Evolutionary conservation across 2,113 vertebrate genomes (phyloP).

Genomic region (Brienomyrus longianalis): DNA sequence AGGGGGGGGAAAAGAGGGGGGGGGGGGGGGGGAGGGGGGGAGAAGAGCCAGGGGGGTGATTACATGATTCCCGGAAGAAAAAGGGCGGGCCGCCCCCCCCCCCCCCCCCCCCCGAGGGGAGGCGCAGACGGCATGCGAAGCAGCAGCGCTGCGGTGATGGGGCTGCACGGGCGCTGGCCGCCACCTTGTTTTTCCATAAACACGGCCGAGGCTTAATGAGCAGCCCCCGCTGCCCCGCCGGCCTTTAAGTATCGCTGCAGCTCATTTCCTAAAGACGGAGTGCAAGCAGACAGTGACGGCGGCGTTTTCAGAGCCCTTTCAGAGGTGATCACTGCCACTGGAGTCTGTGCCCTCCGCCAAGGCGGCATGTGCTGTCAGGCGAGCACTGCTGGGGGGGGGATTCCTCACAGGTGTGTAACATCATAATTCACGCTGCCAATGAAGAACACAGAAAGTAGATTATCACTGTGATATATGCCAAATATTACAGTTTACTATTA

Average conservation of each 20-base stretch:
- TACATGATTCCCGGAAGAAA: conserved; percentile 8
- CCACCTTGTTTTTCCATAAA: neutral
- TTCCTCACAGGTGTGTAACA: neutral
- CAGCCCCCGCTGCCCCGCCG: neutral
- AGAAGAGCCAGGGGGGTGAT: conserved; percentile 35
- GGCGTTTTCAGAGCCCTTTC: neutral
- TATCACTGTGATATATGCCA: neutral
- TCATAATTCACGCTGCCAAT: neutral
- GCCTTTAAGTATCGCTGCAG: neutral
- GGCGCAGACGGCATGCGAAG: neutral
- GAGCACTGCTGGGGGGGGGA: neutral
- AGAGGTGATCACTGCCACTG: neutral
- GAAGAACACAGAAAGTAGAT: neutral
- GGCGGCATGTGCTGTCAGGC: neutral
- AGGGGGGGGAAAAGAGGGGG: too few relatives aligned
- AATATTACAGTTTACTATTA: neutral
- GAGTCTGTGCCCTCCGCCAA: neutral
- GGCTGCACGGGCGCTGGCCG: neutral
- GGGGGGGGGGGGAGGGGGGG: neutral
- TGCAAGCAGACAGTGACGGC: neutral
- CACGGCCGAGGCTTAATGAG: neutral
- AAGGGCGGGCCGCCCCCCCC: neutral
- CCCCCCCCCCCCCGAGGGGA: neutral
- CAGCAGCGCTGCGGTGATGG: neutral
- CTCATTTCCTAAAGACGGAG: neutral